Conservation (phyloP, 2,113 vertebrate species). For the Cnemophilus loriae region DNA sequence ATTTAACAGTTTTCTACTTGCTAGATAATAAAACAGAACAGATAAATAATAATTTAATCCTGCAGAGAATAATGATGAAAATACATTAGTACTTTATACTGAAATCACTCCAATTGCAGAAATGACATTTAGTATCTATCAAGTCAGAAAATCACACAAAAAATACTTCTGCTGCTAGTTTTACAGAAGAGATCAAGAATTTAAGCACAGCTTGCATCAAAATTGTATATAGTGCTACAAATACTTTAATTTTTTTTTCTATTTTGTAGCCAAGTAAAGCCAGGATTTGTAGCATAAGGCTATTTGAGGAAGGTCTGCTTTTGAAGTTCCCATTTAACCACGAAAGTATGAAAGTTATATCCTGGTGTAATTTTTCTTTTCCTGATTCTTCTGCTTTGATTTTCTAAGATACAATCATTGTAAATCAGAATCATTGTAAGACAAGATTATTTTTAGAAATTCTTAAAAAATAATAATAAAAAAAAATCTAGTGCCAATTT, state of each 20-base stretch:
- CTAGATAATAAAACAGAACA: not conserved
- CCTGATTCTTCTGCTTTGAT: not conserved
- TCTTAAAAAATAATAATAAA: not conserved
- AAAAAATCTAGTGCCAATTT: not conserved
- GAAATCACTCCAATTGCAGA: not conserved
- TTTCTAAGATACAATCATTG: not conserved
- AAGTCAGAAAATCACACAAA: not conserved
- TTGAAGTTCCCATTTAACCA: not conserved
- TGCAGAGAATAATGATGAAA: not conserved
- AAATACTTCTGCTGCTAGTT: not conserved
- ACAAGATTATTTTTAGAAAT: not conserved
- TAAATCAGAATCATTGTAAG: not conserved
- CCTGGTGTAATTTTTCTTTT: not conserved
- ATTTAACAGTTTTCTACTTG: not conserved
- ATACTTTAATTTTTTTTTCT: not conserved
- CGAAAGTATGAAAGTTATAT: not conserved
- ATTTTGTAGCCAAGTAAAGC: not conserved
- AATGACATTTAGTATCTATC: not conserved
- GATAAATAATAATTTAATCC: not conserved
- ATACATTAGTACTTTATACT: not conserved
- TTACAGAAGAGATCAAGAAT: not conserved
- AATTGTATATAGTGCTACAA: not conserved
- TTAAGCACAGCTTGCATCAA: not conserved
- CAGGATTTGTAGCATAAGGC: not conserved
- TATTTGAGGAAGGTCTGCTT: not conserved